A percentile compares a stretch with the other conserved stretches of the same genome.
Conservation (phyloP, 2,797 vertebrate species). For the Decapterus maruadsi region DNA sequence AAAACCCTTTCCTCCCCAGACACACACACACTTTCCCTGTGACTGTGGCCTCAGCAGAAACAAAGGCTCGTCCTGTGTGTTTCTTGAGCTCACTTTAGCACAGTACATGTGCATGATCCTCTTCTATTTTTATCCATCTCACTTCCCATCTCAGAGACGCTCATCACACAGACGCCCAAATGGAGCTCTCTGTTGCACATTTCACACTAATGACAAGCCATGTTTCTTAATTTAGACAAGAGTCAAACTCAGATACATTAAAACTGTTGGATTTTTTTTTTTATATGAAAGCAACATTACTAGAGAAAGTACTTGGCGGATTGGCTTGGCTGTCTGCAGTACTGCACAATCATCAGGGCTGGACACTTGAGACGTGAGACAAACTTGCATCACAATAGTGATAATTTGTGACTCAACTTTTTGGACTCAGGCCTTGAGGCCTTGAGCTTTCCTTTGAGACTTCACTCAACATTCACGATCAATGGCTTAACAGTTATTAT, state of each 20-base stretch:
- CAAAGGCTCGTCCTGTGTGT: slow-evolving; percentile 44
- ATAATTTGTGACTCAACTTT: background rate
- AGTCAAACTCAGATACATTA: background rate
- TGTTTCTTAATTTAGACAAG: slow-evolving; percentile 9
- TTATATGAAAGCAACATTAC: background rate
- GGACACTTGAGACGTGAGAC: background rate
- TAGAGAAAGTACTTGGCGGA: background rate
- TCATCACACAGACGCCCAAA: slow-evolving; percentile 43
- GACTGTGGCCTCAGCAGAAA: slow-evolving; percentile 42
- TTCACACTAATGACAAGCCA: slow-evolving; percentile 3
- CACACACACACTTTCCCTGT: background rate
- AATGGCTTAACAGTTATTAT: background rate
- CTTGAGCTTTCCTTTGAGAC: background rate
- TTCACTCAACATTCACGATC: background rate
- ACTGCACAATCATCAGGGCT: background rate
- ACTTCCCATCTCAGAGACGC: slow-evolving; percentile 24
- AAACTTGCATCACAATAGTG: background rate
- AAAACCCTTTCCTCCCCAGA: slow-evolving; percentile 31
- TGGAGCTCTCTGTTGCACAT: slow-evolving; percentile 44
- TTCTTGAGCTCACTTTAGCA: slow-evolving; percentile 32
- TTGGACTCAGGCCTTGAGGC: too few relatives aligned
- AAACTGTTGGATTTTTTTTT: background rate
- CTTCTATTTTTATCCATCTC: slow-evolving; percentile 69
- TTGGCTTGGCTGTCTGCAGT: background rate
- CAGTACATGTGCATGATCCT: slow-evolving; percentile 15